phyloP scores from a whole-genome alignment of 2,113 vertebrate genomes.

The Neotragus moschatus region DNA sequence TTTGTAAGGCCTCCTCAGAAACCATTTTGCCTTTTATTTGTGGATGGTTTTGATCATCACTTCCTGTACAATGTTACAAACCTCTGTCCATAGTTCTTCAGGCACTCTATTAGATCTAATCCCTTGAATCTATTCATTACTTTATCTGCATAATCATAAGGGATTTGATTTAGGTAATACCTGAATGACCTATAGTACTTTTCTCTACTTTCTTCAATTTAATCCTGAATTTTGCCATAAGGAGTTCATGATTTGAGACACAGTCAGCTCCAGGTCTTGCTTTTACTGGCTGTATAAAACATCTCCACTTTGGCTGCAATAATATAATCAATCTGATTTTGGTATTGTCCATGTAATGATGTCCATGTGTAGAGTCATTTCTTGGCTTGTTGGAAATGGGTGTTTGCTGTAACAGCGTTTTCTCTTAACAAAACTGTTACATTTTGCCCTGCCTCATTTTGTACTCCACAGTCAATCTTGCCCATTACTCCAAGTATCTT shows the following conservation, averaged over 20 bases:
- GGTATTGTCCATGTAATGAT: neutral
- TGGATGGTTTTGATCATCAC: neutral
- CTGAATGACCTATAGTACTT: neutral
- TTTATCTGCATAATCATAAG: neutral
- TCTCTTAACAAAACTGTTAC: neutral
- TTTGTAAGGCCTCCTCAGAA: neutral
- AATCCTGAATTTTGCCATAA: neutral
- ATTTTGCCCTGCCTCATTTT: neutral
- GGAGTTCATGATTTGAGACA: neutral
- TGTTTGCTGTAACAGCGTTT: accelerated
- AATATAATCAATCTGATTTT: neutral
- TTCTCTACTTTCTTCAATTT: neutral
- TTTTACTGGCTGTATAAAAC: neutral
- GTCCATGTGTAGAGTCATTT: neutral
- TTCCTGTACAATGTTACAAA: neutral
- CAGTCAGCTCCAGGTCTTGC: neutral
- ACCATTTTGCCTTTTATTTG: neutral
- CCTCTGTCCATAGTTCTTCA: neutral
- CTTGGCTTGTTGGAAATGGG: neutral
- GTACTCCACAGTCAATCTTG: neutral
- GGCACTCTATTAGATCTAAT: neutral
- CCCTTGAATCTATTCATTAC: neutral
- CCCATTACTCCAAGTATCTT: neutral
- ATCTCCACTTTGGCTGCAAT: neutral
- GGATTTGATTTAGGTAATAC: neutral